Percentiles rank a stretch among this genome's conserved stretches.
Conservation (phyloP, 1,140 invertebrate genomes). For the Zaprionus lachaisei region DNA sequence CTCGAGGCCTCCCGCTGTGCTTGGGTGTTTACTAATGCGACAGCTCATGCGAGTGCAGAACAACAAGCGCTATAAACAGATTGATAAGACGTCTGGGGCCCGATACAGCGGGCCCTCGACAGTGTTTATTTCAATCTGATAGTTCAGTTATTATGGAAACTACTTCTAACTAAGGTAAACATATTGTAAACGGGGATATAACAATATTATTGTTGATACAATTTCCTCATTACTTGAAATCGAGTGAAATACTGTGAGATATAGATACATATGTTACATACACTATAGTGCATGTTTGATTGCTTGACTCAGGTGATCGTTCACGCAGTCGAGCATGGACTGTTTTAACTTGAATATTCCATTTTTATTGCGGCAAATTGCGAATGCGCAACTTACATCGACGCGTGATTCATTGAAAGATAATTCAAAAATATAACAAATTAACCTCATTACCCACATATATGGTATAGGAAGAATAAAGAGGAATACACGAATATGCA, state of each 20-base stretch:
- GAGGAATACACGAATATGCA: neutral
- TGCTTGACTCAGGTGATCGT: neutral
- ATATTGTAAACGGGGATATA: no score
- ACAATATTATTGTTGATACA: no score
- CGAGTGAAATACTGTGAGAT: neutral
- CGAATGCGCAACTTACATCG: conserved; percentile 7
- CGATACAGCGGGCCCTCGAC: neutral
- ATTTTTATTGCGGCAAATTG: neutral
- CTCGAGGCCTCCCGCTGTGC: neutral
- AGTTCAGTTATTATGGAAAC: neutral
- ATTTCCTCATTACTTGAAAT: neutral
- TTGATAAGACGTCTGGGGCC: neutral
- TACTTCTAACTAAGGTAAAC: no score
- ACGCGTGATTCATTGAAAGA: conserved; percentile 1
- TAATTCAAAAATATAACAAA: conserved; percentile 5
- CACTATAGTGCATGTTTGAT: neutral
- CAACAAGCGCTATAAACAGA: neutral
- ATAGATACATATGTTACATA: neutral
- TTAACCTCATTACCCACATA: conserved; percentile 7
- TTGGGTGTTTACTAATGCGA: neutral
- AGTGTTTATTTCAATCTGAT: neutral
- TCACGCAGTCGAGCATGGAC: conserved; percentile 2
- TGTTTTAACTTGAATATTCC: conserved; percentile 3
- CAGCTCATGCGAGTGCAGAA: neutral
- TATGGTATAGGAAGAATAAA: neutral